Conservation (phyloP, 2,888 invertebrate genomes). For the Acrobasis consociella region DNA sequence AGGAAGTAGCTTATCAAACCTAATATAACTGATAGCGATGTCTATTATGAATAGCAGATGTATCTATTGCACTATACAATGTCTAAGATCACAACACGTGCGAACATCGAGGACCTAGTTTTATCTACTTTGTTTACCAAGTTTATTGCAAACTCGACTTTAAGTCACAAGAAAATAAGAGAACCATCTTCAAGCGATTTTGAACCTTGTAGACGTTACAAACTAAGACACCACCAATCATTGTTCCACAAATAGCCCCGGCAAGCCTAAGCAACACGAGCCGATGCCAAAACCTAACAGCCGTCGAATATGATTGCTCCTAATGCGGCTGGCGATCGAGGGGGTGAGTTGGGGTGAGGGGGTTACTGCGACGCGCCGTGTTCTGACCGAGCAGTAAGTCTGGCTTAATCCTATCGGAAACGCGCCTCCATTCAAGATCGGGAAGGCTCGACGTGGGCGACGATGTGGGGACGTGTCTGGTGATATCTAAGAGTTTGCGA, state of each 20-base stretch:
- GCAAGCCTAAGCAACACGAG: constrained; percentile 75
- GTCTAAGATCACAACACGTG: constrained; percentile 3
- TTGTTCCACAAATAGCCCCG: constrained; percentile 74
- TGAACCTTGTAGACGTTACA: constrained; percentile 53
- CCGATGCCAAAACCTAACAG: constrained; percentile 79
- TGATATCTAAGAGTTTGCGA: constrained; percentile 46
- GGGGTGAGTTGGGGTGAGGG: constrained; percentile 48
- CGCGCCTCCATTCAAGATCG: constrained; percentile 79
- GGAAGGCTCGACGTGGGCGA: constrained; percentile 51
- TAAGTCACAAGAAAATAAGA: constrained; percentile 33
- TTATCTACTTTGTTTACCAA: background rate
- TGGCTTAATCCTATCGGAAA: constrained; percentile 82
- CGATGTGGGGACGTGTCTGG: constrained; percentile 56
- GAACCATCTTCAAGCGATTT: constrained; percentile 43
- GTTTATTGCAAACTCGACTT: constrained; percentile 8
- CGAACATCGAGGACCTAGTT: constrained; percentile 20
- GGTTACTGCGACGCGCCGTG: constrained; percentile 69
- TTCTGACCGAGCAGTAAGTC: constrained; percentile 82
- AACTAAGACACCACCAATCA: constrained; percentile 76
- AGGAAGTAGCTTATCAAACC: constrained; percentile 8
- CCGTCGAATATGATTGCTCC: constrained; percentile 82
- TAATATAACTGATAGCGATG: background rate
- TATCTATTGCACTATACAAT: background rate
- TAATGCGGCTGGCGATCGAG: constrained; percentile 67
- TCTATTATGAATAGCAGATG: constrained; percentile 12